Evolutionary conservation across 1,140 invertebrate genomes (phyloP), one percentile per base, ranked within the genome.

Genomic region (Ostrea denselamellosa): DNA sequence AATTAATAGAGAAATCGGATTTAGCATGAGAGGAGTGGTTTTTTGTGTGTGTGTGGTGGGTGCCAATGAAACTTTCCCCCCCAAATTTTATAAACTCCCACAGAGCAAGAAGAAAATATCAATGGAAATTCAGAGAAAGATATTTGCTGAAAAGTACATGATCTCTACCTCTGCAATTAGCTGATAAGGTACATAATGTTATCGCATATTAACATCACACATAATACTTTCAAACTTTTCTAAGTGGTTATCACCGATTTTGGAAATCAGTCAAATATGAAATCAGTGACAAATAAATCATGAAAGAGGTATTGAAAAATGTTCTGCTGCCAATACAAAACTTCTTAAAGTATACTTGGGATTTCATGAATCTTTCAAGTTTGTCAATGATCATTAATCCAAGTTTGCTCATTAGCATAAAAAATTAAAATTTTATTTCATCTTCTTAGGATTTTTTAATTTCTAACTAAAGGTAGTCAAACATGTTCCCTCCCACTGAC

Each of bases 61-160:
- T 28, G 68, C 25, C 68, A 71, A 28, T 14, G 25, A 71, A 71
- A 34, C 28, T 71, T 71, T 71, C 28, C 25, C 25, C 68, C 28
- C 28, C 22, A 71, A 4, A 14, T 71, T 71, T 34, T 0, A 34
- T 71, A 34, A 25, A 25, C 68, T 28, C 65, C 65, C 22, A 25
- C 65, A 71, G 68, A 71, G 68, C 8, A 28, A 71, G 28, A 71
- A 71, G 25, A 71, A 71, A 28, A 28, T 71, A 71, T 71, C 68
- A 71, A 71, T 71, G 68, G 28, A 71, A 71, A 71, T 71, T 71
- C 68, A 8, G 14, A 19, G 56, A 62, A 62, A 62, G n/a, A 14
- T 14, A 62, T 62, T 62, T n/a, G 56, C 56, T 62, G 17, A 62
- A 44, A 62, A 62, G 56, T 62, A 58, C 56, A 58, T 58, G 56